Base-by-base conservation (phyloP, 2,797 vertebrate genomes). In the Eidolon dupreanum region DNA sequence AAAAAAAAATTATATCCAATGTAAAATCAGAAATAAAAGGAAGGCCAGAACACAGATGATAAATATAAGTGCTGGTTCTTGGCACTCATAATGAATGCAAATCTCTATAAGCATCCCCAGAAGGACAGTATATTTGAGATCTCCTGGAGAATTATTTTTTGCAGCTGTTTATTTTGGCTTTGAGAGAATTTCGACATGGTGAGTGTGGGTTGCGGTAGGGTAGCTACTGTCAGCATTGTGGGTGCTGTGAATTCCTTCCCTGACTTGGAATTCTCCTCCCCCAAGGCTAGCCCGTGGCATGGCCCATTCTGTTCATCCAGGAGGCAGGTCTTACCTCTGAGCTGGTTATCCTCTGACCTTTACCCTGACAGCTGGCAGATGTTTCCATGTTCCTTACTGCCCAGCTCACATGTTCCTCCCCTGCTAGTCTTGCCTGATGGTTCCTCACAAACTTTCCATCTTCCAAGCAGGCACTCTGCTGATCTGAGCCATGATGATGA, bases 1-100 rank as follows among this genome's bases (percentile, higher is more conserved):
- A 0, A 17, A 26, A 63, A 75, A 90, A 78, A 90, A 22, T 15
- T 3, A 12, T 55, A 36, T 61, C 19, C 51, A 79, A 2, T 20
- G 46, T 95, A 63, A 85, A 87, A 66, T 81, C 74, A 38, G 65
- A 94, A 88, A 84, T 71, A 49, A 92, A 92, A 87, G 49, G 61
- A 92, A 96, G 70, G 83, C 6, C 57, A 31, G 49, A 36, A 90
- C 8, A 31, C 24, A 59, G 31, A 74, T 13, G 15, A 19, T 57
- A 28, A 53, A 16, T 2, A 8, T n/a, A 33, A 28, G 22, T 10
- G 16, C 82, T 41, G 33, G 26, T 26, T 85, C 36, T 63, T 51
- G 77, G n/a, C 24, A 13, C 57, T 55, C 51, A 49, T 4, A 38
- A 1, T 6, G 36, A 51, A 20, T 36, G 22, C 36, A 41, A 22